phyloP scores from a whole-genome alignment of 2,113 vertebrate species.

The Cephalopholis sonnerati region DNA sequence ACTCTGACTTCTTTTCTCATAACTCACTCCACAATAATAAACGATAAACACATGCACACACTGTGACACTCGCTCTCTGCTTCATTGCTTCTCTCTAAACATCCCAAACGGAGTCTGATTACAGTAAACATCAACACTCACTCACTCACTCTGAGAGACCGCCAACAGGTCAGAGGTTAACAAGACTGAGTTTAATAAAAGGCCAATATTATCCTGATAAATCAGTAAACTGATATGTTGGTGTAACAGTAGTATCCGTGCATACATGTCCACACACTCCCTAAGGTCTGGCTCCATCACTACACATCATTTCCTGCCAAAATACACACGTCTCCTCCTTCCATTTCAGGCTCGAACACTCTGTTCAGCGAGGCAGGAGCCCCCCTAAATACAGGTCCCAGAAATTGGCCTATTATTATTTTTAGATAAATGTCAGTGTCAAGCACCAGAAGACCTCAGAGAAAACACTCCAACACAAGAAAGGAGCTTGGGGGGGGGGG shows the following conservation, averaged over 20 bases:
- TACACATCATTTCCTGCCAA: constrained; percentile 59
- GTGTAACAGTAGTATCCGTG: constrained; percentile 41
- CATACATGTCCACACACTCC: constrained; percentile 28
- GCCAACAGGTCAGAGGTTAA: not conserved
- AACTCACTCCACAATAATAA: constrained; percentile 68
- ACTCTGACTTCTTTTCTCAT: constrained; percentile 56
- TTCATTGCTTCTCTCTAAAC: constrained; percentile 46
- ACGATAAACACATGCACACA: constrained; percentile 40
- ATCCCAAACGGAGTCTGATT: constrained; percentile 33
- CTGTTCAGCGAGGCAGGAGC: constrained; percentile 48
- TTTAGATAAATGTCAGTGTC: constrained; percentile 77
- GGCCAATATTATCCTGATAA: constrained; percentile 13
- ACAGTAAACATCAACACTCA: constrained; percentile 45
- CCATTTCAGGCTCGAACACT: constrained; percentile 30
- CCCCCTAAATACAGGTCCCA: constrained; percentile 61
- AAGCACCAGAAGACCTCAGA: constrained; percentile 58
- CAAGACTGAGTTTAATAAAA: constrained; percentile 6
- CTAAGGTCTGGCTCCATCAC: constrained; percentile 8
- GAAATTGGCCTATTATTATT: constrained; percentile 74
- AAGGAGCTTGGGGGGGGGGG: not conserved
- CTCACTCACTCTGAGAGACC: not conserved
- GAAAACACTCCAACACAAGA: constrained; percentile 51
- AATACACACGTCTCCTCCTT: constrained; percentile 61
- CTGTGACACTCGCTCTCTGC: constrained; percentile 39
- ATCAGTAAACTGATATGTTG: constrained; percentile 38